A percentile compares a stretch with the other conserved stretches of the same genome.
Conservation (phyloP, 2,888 invertebrate species). For the Chironomus riparius region DNA sequence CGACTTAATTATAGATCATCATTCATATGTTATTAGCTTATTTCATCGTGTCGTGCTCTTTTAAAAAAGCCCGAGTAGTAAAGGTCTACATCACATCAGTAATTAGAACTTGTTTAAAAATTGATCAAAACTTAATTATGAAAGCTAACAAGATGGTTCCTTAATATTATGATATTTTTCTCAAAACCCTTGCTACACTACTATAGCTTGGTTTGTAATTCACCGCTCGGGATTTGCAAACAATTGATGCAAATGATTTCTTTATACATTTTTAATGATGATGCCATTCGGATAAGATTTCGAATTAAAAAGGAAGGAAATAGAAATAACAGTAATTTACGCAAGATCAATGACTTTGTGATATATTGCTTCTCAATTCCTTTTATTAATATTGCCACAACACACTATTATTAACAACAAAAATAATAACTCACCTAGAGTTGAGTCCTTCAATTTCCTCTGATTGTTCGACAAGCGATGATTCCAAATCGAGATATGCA, state of each 20-base stretch:
- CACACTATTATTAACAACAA: not conserved
- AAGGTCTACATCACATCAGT: no score
- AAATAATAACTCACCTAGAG: constrained; percentile 56
- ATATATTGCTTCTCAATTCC: not conserved
- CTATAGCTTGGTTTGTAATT: no score
- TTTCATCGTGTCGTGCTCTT: not conserved
- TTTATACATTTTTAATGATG: not conserved
- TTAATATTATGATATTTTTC: no score
- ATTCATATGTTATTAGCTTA: not conserved
- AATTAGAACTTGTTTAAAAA: no score
- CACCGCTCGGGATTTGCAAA: not conserved
- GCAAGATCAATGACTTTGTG: no score
- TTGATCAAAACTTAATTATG: no score
- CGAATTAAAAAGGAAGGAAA: no score
- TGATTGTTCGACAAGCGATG: constrained; percentile 90
- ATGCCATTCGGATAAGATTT: not conserved
- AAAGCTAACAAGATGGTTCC: no score
- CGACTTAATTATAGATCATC: not conserved
- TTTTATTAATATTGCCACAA: not conserved
- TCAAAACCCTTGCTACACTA: no score
- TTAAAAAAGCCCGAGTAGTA: not conserved
- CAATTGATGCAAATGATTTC: not conserved
- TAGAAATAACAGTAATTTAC: no score
- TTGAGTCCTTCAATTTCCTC: constrained; percentile 96
- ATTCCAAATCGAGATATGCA: constrained; percentile 93